A percentile compares a stretch with the other conserved stretches of the same genome.
phyloP scores from a whole-genome alignment of 2,888 invertebrate species.

The Mactromeris polynyma region DNA sequence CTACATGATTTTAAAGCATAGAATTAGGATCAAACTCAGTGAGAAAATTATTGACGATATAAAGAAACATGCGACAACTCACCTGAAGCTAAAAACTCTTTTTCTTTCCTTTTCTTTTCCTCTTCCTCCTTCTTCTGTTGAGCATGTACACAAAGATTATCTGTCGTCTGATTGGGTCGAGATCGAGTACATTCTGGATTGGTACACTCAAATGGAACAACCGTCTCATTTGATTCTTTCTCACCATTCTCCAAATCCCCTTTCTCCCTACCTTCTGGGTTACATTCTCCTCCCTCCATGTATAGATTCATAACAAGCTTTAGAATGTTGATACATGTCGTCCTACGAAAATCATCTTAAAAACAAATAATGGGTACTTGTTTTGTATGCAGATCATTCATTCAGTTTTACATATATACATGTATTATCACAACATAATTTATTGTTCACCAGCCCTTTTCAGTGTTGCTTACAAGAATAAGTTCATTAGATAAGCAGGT shows the following conservation, averaged over 20 bases:
- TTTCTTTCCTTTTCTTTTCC: constrained; percentile 60
- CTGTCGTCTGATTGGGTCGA: constrained; percentile 71
- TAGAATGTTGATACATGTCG: constrained; percentile 94
- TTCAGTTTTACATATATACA: too few relatives aligned
- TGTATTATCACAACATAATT: too few relatives aligned
- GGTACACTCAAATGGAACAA: constrained; percentile 73
- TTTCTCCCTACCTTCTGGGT: constrained; percentile 61
- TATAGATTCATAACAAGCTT: constrained; percentile 91
- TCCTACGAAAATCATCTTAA: constrained; percentile 95
- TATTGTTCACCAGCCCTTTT: too few relatives aligned
- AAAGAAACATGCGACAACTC: background rate
- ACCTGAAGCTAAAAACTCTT: constrained; percentile 58
- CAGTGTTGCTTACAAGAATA: too few relatives aligned
- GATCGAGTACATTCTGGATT: constrained; percentile 82
- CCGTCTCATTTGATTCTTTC: constrained; percentile 44
- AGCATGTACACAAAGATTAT: constrained; percentile 79
- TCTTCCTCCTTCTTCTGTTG: constrained; percentile 60
- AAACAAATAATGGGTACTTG: constrained; percentile 26
- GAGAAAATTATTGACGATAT: background rate
- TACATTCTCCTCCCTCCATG: constrained; percentile 70
- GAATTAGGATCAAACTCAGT: background rate
- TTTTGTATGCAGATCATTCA: background rate
- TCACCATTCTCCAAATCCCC: constrained; percentile 42
- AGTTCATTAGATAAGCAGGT: too few relatives aligned
- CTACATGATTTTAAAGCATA: background rate